phyloP scores from a whole-genome alignment of 35 echinoderm and acorn worm genomes.

The Apostichopus parvimensis region DNA sequence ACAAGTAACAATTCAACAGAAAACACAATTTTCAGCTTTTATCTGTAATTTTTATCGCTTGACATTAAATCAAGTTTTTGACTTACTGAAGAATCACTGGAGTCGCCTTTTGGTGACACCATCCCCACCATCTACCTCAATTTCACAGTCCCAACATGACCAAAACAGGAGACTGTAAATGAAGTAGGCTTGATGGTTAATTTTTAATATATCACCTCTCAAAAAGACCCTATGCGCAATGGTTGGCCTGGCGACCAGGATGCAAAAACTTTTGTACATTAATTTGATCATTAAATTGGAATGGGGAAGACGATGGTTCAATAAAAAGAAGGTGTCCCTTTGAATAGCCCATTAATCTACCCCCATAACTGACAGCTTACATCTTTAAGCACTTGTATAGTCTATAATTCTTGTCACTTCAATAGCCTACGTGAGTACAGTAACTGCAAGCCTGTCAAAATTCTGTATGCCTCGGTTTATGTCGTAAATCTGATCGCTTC shows the following conservation, averaged over 20 bases:
- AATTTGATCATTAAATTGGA: conserved; percentile 1
- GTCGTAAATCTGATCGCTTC: no score
- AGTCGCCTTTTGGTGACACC: no score
- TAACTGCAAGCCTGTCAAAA: neutral
- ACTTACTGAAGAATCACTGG: no score
- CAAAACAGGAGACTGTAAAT: no score
- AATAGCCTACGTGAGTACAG: neutral
- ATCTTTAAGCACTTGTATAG: neutral
- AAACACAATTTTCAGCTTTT: no score
- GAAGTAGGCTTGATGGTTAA: no score
- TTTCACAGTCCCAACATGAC: no score
- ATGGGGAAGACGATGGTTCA: neutral
- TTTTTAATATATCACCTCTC: no score
- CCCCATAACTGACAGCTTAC: conserved; percentile 1
- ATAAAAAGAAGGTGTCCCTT: neutral
- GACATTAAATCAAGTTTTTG: no score
- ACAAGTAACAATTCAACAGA: no score
- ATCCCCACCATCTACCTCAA: no score
- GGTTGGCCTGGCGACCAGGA: neutral
- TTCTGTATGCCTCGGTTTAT: neutral
- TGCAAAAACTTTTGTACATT: neutral
- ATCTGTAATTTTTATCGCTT: no score
- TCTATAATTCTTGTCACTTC: conserved; percentile 2
- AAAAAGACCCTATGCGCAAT: neutral
- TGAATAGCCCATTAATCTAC: neutral